Evolutionary conservation across 2,888 invertebrate species (phyloP).

Genomic region (Trichogramma evanescens): DNA sequence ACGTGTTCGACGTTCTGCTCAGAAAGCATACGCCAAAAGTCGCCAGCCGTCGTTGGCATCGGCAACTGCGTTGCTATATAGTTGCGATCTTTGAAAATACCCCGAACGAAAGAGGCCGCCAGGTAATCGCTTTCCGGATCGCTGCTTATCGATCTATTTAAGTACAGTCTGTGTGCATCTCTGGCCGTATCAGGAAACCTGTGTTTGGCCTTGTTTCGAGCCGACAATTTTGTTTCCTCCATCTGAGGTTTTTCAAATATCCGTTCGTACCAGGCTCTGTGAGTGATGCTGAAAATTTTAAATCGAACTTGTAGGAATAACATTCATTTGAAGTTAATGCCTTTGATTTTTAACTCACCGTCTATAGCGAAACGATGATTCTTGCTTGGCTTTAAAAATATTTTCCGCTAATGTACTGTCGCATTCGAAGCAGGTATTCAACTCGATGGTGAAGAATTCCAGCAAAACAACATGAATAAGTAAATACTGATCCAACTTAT

Average conservation of each 20-base stretch:
- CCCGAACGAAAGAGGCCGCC: slow-evolving; percentile 46
- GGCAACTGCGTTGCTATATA: slow-evolving; percentile 49
- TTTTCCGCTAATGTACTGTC: slow-evolving; percentile 33
- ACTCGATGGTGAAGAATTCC: slow-evolving; percentile 43
- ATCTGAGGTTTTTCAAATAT: slow-evolving; percentile 36
- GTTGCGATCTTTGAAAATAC: slow-evolving; percentile 36
- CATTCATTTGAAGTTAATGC: not conserved
- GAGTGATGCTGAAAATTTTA: slow-evolving; percentile 30
- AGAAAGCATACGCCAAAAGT: slow-evolving; percentile 49
- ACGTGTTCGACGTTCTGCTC: slow-evolving; percentile 44
- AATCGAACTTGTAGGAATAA: not conserved
- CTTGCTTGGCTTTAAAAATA: slow-evolving; percentile 32
- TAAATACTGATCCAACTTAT: slow-evolving; percentile 47
- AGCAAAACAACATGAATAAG: slow-evolving; percentile 47
- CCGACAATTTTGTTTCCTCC: slow-evolving; percentile 21
- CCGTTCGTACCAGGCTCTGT: slow-evolving; percentile 46
- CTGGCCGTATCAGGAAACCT: slow-evolving; percentile 38
- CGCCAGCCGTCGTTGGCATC: slow-evolving; percentile 44
- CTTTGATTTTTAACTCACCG: slow-evolving; percentile 30
- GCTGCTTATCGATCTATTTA: slow-evolving; percentile 39
- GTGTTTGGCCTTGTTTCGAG: slow-evolving; percentile 39
- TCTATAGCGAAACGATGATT: slow-evolving; percentile 34
- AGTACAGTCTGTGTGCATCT: slow-evolving; percentile 34
- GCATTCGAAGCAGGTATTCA: slow-evolving; percentile 41
- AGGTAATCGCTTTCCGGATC: slow-evolving; percentile 47